Base-by-base conservation (phyloP, 35 echinoderm and acorn worm species). In the Holothuria glaberrima region DNA sequence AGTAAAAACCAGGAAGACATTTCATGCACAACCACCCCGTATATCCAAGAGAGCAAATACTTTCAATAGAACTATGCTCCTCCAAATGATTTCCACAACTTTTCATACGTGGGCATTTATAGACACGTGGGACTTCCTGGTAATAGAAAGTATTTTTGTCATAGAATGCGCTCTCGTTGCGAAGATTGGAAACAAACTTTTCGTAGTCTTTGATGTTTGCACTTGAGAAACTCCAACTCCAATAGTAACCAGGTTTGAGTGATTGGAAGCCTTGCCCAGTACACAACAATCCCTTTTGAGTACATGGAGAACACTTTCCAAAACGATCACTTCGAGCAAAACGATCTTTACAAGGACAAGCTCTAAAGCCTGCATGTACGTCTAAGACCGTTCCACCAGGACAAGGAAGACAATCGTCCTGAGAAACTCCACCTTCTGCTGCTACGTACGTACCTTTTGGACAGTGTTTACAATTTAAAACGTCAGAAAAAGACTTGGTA, bases 401-500 rank as follows among this genome's bases (percentile, higher is more conserved):
- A 90, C 89, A 90, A 14, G 82, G 59, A 3, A 46, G 17, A 17
- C 89, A 90, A 56, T 90, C 62, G 38, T 29, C 3, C n/a, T 28
- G 18, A 63, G 75, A 82, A 5, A 29, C 57, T 48, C 56, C 89
- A 17, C 57, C 57, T 9, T 29, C 30, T 12, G 12, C 25, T 5
- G 14, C 20, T 22, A 90, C 75, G 34, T 45, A 90, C 14, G 89
- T 90, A 6, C 89, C 89, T 14, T 83, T 90, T 34, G 81, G 81
- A 46, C 89, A 90, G 0, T 38, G 4, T 45, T 90, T 65, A 31
- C 89, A 90, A 21, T 58, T 29, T 18, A 31, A 10, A 9, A 20
- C 68, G 4, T 14, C 29, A n/a, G 20, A 12, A 41, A 19, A 21
- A 16, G 71, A 36, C 24, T 33, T 20, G 27, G 82, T 74, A 56